Base-by-base conservation (phyloP, 2,888 invertebrate species). In the Acanthoscelides obtectus region DNA sequence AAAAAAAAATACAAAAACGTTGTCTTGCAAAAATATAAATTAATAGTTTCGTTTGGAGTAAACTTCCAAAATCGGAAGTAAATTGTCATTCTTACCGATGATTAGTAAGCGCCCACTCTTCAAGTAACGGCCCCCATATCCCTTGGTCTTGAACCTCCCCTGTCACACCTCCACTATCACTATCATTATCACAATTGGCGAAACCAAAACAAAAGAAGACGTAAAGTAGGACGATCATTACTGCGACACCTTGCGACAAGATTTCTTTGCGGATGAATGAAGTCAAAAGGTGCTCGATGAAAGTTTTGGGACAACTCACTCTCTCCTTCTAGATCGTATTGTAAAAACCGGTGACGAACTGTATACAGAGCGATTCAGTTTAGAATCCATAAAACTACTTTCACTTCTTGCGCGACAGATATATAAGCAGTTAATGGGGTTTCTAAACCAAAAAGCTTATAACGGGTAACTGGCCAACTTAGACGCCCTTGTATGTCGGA, bases 51-150 rank as follows among this genome's bases (percentile, higher is more conserved):
- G n/a, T n/a, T n/a, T n/a, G n/a, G n/a, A n/a, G n/a, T n/a, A n/a
- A n/a, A n/a, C n/a, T n/a, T n/a, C n/a, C n/a, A n/a, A n/a, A 22
- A 67, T 22, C 19, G 22, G 20, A 67, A 45, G 21, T 17, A 6
- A 67, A 12, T 27, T 68, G 73, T 66, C 64, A n/a, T 67, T 66
- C 76, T 75, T 79, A 82, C 77, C 84, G 83, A 64, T 83, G 81
- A 20, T 82, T 83, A 20, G 86, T 69, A 64, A 82, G 68, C 4
- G 89, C 88, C 89, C 91, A 92, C 79, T 91, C 89, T 84, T 90
- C 90, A 67, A 92, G 85, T 80, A 90, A 84, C 21, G 87, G 86
- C 75, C 89, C 87, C 91, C 91, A 92, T 68, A 89, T 87, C 0
- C 88, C 81, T 45, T 45, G 45, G 45, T 45, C 45, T 45, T 6